These are phyloP conservation scores for Keiferia lycopersicella DNA, from an alignment of 2,888 invertebrate species.

Conservation along the genomic window DNA sequence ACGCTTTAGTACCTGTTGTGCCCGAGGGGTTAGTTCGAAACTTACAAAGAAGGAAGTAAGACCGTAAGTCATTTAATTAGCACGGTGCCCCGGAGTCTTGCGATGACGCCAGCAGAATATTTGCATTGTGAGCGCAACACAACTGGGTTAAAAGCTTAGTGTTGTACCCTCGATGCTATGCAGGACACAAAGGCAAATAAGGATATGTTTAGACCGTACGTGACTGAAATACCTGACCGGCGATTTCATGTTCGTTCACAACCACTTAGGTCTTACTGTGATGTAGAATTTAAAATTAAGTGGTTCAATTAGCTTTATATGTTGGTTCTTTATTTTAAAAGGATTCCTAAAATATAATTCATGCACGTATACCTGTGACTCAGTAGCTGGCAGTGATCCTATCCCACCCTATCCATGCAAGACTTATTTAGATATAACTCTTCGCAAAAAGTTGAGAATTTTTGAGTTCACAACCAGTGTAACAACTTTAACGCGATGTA, in stretches of 20 bases:
- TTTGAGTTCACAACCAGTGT: not conserved
- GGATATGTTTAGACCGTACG: constrained; percentile 27
- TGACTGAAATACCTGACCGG: constrained; percentile 17
- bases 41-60: constrained; percentile 23
- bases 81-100: constrained; percentile 42
- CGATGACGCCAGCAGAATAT: constrained; percentile 57
- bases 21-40: constrained; percentile 23
- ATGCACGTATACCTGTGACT: no score
- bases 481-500: not conserved
- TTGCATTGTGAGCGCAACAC: constrained; percentile 52
- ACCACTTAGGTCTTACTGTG: not conserved
- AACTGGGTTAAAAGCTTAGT: constrained; percentile 71
- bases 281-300: not conserved
- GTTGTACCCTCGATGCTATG: constrained; percentile 44
- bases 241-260: not conserved
- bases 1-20: constrained; percentile 24
- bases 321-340: no score
- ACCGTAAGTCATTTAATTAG: constrained; percentile 38
- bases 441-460: not conserved
- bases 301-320: not conserved
- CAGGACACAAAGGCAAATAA: constrained; percentile 36
- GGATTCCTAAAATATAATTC: no score
- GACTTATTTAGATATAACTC: not conserved
- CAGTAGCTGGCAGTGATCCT: no score
- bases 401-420: not conserved